These are phyloP conservation scores for Stramonita haemastoma DNA, from an alignment of 2,888 invertebrate species.

Conservation along the genomic window DNA sequence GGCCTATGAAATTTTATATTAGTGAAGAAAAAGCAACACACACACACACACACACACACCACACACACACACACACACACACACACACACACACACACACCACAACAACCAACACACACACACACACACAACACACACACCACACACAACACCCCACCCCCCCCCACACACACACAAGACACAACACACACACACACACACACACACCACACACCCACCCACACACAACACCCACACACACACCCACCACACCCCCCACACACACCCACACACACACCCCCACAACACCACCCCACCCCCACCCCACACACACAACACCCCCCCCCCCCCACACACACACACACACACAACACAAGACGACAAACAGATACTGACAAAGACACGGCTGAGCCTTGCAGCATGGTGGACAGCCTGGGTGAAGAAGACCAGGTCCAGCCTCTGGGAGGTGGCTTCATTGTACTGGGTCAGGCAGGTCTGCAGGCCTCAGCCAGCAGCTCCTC, in stretches of 20 bases:
- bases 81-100: not conserved
- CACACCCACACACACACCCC: not conserved
- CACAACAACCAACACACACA: no score
- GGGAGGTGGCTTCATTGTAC: slow-evolving; percentile 70
- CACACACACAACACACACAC: not conserved
- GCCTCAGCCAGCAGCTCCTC: slow-evolving; percentile 66
- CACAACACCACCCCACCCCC: not conserved
- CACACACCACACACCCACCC: no score
- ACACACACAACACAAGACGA: not conserved
- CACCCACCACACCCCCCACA: not conserved
- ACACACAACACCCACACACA: not conserved
- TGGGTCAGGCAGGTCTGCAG: slow-evolving; percentile 67
- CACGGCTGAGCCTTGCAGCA: slow-evolving; percentile 73
- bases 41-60: no score
- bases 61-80: not conserved
- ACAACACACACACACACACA: not conserved
- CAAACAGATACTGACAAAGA: slow-evolving; percentile 65
- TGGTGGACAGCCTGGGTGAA: slow-evolving; percentile 73
- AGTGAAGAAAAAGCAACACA: no score
- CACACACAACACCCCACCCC: no score
- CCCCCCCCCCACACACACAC: not conserved
- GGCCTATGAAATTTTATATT: no score
- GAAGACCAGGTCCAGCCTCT: slow-evolving; percentile 73
- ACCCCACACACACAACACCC: not conserved
- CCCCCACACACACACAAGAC: no score